phyloP scores from a whole-genome alignment of 1,140 invertebrate species.

The Gonioctena quinquepunctata region DNA sequence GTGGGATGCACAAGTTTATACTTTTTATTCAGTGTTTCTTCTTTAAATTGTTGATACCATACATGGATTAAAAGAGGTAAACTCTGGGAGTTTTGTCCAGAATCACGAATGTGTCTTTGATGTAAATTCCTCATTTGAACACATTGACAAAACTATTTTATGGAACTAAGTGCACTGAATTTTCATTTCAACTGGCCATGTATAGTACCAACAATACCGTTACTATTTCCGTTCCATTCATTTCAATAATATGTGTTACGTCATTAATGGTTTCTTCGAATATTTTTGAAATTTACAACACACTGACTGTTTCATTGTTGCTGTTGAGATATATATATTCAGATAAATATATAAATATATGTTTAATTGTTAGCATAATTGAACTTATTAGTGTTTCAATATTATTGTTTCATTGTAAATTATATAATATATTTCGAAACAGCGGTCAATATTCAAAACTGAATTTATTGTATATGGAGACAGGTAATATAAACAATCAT shows the following conservation, averaged over 20 bases:
- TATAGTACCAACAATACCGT: background rate
- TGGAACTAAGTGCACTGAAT: no score
- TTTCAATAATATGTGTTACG: background rate
- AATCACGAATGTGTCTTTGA: background rate
- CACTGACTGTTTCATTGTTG: constrained; percentile 10
- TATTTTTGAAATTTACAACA: background rate
- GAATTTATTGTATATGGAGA: constrained; percentile 12
- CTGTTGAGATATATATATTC: constrained; percentile 9
- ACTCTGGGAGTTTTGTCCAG: background rate
- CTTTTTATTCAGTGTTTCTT: background rate
- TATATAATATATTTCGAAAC: background rate
- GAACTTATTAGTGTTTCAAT: background rate
- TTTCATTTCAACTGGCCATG: background rate
- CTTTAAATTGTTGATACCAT: no score
- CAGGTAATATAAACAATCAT: constrained; percentile 24
- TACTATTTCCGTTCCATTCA: background rate
- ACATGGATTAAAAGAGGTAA: no score
- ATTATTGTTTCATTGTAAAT: background rate
- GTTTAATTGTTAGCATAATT: constrained; percentile 10
- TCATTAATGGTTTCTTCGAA: background rate
- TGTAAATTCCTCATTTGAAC: no score
- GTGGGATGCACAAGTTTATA: constrained; percentile 5
- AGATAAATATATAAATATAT: constrained; percentile 1
- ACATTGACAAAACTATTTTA: background rate
- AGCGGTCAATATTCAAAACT: constrained; percentile 19